Evolutionary conservation across 2,113 vertebrate species (phyloP).

Genomic region (rabbit (Oryctolagus cuniculus)): mOryCun1.1 NC_091434.1:151447001-151447500

Average conservation of each 20-base stretch:
- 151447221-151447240: not conserved
- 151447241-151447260: not conserved
- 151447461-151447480: not conserved
- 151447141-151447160: not conserved
- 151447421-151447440: not conserved
- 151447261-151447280: not conserved
- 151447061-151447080: not conserved
- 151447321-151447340: not conserved
- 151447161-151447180: not conserved
- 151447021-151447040: not conserved
- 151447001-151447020: not conserved
- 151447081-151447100: not conserved
- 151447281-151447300: not conserved
- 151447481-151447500: not conserved
- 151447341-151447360: not conserved
- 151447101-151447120: not conserved
- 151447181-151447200: not conserved
- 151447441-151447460: not conserved
- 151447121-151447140: not conserved
- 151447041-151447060: not conserved
- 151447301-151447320: not conserved
- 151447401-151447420: not conserved
- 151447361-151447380: not conserved
- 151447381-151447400: not conserved
- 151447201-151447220: not conserved